Base-by-base conservation (phyloP, 2,888 invertebrate genomes). In the Drosophila rubida region DNA sequence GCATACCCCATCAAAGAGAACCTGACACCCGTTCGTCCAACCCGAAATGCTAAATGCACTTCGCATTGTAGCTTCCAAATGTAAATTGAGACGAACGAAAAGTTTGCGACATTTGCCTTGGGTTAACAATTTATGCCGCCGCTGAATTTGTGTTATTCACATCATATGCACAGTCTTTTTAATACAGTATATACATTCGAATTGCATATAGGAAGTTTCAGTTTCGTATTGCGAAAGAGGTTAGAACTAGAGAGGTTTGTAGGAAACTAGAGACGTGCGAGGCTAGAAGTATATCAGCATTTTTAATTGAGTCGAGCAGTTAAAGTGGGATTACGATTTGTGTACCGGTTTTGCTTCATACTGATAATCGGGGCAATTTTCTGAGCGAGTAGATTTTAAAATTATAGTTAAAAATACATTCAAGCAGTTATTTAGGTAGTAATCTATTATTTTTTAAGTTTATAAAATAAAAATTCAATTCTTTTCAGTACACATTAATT, bases 51-150 rank as follows among this genome's bases (percentile, higher is more conserved):
- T 45, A 35, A 58, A 45, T 62, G 39, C 44, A 72, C 51, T 70
- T 55, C 27, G 46, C 57, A 60, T 48, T 32, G 37, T 66, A 61
- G 55, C 11, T 7, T 46, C 23, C 23, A 53, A 32, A 58, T 63
- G 63, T 55, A 80, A 81, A 61, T 55, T 57, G 75, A 75, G 30
- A 25, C 23, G 19, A n/a, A n/a, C 35, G 14, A 37, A 37, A 37
- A 25, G 35, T 37, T 70, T 64, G 66, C 67, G 66, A 66, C 67
- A 69, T 60, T 81, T 77, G 67, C 65, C 67, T 79, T 75, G 63
- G 55, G 37, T 64, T 54, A 48, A 16, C 22, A 61, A 59, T 55
- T 67, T 61, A 66, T 62, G 46, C 50, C 66, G 69, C 57, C 53
- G 64, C 66, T 50, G 4, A 48, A 48, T 46, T 55, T 39, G 11